Evolutionary conservation across 2,113 vertebrate genomes (phyloP).

Genomic region (Neolamprologus falcicula): DNA sequence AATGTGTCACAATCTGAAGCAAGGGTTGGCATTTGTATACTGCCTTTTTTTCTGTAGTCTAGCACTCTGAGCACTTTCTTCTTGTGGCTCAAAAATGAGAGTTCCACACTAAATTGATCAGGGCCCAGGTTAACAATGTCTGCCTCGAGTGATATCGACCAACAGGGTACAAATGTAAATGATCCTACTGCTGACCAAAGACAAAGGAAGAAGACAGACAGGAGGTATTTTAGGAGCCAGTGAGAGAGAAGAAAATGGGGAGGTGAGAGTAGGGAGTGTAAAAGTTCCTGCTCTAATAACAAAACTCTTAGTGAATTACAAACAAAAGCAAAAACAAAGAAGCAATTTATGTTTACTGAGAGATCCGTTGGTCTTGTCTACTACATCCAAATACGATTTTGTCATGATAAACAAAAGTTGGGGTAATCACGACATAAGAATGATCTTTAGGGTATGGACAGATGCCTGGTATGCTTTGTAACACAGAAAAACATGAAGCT

Average conservation of each 20-base stretch:
- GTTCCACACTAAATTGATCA: not conserved
- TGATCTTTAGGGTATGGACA: not conserved
- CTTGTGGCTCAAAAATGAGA: not conserved
- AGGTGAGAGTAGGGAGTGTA: not conserved
- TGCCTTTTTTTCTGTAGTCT: not conserved
- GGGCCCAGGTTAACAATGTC: not conserved
- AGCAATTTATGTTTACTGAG: not conserved
- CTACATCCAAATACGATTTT: not conserved
- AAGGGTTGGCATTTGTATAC: not conserved
- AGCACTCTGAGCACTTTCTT: not conserved
- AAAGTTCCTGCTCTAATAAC: not conserved
- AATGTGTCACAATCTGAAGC: not conserved
- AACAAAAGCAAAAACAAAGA: not conserved
- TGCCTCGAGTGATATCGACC: not conserved
- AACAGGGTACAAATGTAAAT: not conserved
- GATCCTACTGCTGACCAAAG: not conserved
- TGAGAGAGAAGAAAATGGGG: not conserved
- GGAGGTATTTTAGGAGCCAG: not conserved
- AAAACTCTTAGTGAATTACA: not conserved
- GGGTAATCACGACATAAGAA: not conserved
- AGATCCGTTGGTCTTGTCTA: not conserved
- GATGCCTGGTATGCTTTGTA: not conserved
- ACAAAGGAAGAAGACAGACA: not conserved
- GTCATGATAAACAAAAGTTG: not conserved
- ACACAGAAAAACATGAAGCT: not conserved